Percentiles rank a stretch among this genome's conserved stretches.
These are phyloP conservation scores for Clarias laeviceps DNA, from an alignment of 2,797 vertebrate genomes.

Conservation along the genomic window DNA sequence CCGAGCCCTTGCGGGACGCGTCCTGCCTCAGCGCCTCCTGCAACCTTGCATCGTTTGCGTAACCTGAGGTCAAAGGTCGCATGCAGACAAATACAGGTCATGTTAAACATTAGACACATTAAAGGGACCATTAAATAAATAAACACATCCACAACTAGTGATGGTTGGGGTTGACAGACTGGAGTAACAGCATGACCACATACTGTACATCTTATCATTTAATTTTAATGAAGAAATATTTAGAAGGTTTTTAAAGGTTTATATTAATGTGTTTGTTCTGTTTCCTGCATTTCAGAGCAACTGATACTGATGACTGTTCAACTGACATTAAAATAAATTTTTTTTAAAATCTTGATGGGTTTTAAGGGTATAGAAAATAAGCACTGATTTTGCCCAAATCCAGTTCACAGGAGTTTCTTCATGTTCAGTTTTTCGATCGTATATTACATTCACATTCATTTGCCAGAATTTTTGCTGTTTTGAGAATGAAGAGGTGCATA, in stretches of 20 bases:
- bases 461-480: not conserved
- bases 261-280: not conserved
- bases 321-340: too few species aligned
- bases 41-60: slow-evolving; percentile 89
- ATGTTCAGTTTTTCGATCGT: too few species aligned
- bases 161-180: too few species aligned
- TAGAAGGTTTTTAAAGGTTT: not conserved
- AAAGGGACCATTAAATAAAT: not conserved
- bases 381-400: not conserved
- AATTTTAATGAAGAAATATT: not conserved
- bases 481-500: not conserved
- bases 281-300: not conserved
- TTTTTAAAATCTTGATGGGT: too few species aligned
- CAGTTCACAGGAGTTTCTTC: too few species aligned
- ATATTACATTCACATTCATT: not conserved
- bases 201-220: too few species aligned
- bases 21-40: slow-evolving; percentile 93
- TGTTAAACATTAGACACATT: not conserved
- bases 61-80: slow-evolving; percentile 75
- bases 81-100: not conserved
- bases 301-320: not conserved
- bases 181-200: too few species aligned
- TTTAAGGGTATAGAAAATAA: not conserved
- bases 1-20: slow-evolving; percentile 92
- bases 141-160: not conserved